These are phyloP conservation scores for Dendroctonus valens DNA, from an alignment of 1,140 invertebrate species.

Conservation along the genomic window DNA sequence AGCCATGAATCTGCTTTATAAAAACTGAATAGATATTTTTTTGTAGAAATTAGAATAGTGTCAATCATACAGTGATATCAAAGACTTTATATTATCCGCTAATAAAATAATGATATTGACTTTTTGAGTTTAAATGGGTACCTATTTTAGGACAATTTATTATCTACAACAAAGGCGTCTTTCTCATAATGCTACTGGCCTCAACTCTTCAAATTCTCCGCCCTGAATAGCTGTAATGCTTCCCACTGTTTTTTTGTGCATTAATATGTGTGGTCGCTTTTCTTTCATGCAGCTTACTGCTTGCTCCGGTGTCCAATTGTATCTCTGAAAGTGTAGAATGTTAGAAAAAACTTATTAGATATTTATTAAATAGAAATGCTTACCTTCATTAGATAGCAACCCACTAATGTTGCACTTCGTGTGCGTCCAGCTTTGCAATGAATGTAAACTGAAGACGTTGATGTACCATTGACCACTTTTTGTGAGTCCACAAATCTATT, in stretches of 20 bases:
- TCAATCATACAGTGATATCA: no score
- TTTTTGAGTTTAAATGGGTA: no score
- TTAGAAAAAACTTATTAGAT: conserved; percentile 1
- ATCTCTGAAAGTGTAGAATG: conserved; percentile 63
- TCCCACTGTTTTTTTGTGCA: conserved; percentile 84
- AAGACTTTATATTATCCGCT: no score
- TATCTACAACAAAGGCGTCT: no score
- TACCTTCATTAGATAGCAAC: conserved; percentile 94
- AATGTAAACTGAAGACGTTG: conserved; percentile 79
- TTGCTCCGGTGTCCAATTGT: conserved; percentile 84
- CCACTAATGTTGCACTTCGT: conserved; percentile 92
- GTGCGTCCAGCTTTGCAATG: conserved; percentile 98
- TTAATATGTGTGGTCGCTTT: conserved; percentile 81
- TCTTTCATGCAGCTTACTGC: conserved; percentile 78
- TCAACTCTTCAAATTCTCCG: no score
- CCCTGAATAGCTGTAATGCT: conserved; percentile 59
- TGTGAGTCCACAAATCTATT: conserved; percentile 60
- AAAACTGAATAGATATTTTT: no score
- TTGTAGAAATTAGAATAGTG: no score
- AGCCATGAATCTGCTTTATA: no score
- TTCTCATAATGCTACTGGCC: no score
- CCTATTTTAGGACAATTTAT: no score
- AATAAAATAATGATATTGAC: no score
- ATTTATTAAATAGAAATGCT: conserved; percentile 35
- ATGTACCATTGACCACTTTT: conserved; percentile 26